Percentiles rank a stretch among this genome's conserved stretches.
Evolutionary conservation across 2,888 invertebrate species (phyloP).

Genomic region (Hartigia nigra): DNA sequence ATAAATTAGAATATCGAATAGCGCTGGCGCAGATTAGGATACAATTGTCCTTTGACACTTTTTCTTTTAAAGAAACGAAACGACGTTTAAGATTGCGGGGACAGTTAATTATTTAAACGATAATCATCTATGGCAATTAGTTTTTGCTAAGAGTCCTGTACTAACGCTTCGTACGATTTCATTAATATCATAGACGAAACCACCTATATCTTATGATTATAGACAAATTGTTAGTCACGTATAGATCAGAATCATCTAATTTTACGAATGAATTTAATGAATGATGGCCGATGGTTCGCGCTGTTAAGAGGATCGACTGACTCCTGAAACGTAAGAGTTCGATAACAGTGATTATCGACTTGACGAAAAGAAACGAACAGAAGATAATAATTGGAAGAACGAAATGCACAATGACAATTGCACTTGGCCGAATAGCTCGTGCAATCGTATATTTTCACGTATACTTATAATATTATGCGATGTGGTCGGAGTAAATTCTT

Average conservation of each 20-base stretch:
- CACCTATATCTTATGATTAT: not conserved
- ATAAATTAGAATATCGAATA: not conserved
- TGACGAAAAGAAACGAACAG: not conserved
- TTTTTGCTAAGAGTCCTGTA: not conserved
- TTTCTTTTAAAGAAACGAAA: too few species aligned
- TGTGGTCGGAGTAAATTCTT: not conserved
- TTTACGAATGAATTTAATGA: not conserved
- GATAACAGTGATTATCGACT: not conserved
- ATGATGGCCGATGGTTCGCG: not conserved
- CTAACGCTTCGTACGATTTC: not conserved
- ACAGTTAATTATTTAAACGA: not conserved
- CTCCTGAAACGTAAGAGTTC: not conserved
- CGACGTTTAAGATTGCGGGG: not conserved
- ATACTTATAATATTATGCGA: not conserved
- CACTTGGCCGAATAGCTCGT: not conserved
- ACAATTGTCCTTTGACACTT: not conserved
- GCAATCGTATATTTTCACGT: not conserved
- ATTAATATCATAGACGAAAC: not conserved
- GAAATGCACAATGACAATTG: not conserved
- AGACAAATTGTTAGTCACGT: not conserved
- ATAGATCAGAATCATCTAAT: not conserved
- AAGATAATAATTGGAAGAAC: not conserved
- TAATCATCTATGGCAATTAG: not conserved
- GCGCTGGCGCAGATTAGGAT: not conserved
- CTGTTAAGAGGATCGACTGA: not conserved